Evolutionary conservation across 2,797 vertebrate genomes (phyloP).

Genomic region (Rhynchonycteris naso): DNA sequence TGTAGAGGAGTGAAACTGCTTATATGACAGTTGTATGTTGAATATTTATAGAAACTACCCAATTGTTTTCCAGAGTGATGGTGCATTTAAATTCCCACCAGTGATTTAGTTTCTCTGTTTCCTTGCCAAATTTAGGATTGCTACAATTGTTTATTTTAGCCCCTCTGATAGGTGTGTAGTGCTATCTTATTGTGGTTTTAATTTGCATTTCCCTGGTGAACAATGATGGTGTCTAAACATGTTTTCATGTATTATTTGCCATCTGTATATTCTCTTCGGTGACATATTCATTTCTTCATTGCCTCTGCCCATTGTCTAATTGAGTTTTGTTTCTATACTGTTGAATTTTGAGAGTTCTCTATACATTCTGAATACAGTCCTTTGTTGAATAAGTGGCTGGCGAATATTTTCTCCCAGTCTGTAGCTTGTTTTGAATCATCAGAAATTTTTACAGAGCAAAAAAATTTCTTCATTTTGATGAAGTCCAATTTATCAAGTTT

Average conservation of each 20-base stretch:
- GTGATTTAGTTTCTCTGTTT: neutral
- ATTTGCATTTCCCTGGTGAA: neutral
- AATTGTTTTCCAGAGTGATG: neutral
- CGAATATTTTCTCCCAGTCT: conserved; percentile 8
- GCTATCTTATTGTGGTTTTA: neutral
- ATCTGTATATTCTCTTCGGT: conserved; percentile 30
- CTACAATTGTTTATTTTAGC: neutral
- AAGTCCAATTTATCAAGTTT: neutral
- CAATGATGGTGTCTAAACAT: neutral
- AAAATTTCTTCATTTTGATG: neutral
- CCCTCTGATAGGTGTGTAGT: neutral
- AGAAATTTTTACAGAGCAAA: neutral
- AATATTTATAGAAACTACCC: neutral
- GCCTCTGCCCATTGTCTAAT: conserved; percentile 46
- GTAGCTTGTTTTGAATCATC: neutral
- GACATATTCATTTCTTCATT: neutral
- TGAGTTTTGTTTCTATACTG: conserved; percentile 18
- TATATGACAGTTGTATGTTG: neutral
- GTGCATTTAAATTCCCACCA: neutral
- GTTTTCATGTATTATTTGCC: neutral
- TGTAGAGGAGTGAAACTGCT: neutral
- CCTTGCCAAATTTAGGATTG: neutral
- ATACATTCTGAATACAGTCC: neutral
- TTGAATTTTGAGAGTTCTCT: conserved; percentile 41
- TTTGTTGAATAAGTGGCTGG: conserved; percentile 1